phyloP scores from a whole-genome alignment of 2,113 vertebrate species.

The Caretta caretta region DNA sequence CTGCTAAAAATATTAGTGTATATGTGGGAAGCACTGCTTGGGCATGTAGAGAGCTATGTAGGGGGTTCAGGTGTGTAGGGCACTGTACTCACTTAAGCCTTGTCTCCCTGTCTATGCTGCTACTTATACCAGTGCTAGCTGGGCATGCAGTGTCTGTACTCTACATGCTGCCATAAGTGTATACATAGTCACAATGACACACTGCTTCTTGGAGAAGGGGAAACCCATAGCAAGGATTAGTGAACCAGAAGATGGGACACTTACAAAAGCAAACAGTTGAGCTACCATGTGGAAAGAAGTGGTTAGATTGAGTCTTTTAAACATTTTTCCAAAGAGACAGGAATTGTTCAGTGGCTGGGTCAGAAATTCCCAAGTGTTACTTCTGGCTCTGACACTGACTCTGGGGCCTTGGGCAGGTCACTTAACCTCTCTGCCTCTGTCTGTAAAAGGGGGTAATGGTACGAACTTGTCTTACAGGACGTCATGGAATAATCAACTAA shows the following conservation, averaged over 20 bases:
- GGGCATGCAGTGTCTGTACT: too few relatives aligned
- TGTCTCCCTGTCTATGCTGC: too few relatives aligned
- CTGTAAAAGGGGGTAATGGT: neutral
- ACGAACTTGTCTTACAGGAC: neutral
- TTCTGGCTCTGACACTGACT: neutral
- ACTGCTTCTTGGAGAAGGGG: neutral
- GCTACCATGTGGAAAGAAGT: neutral
- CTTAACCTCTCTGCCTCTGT: neutral
- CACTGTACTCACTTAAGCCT: too few relatives aligned
- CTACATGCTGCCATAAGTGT: too few relatives aligned
- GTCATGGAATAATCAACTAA: too few relatives aligned
- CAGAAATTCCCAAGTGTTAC: neutral
- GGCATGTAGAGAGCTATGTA: too few relatives aligned
- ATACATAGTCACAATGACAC: neutral
- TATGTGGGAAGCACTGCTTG: too few relatives aligned
- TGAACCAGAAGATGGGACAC: neutral
- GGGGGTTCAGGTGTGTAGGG: too few relatives aligned
- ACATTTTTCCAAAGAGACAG: constrained; percentile 8
- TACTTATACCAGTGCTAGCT: too few relatives aligned
- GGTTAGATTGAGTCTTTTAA: neutral
- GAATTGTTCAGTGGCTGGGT: neutral
- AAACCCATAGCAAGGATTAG: neutral
- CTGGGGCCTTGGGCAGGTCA: neutral
- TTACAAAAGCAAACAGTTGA: neutral
- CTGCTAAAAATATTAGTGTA: too few relatives aligned